Evolutionary conservation across 2,113 vertebrate genomes (phyloP), one percentile per base, ranked within the genome.

Genomic region (Tor tambroides): DNA sequence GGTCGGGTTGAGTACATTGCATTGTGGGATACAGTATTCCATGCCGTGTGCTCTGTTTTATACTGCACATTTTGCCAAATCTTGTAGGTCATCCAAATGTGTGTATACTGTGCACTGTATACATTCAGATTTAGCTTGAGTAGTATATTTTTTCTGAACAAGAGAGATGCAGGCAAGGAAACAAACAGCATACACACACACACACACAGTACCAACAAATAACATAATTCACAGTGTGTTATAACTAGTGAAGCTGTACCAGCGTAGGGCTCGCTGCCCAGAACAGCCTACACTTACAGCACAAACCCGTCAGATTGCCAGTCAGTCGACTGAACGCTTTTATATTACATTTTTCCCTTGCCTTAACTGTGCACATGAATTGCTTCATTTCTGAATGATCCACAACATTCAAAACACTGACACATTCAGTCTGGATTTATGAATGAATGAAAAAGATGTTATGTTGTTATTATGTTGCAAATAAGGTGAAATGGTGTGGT

Each of bases 301-400:
- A 82, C 49, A 85, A 61, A 78, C 30, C 78, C 86, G 74, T 23
- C 35, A 59, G 19, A 59, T 59, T 56, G 54, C 61, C 61, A 65
- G 5, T 65, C 61, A 75, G 19, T 23, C 19, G 17, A 23, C 15
- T 21, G 69, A 38, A 74, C 1, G 11, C 23, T 1, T 26, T 43
- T 49, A 32, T 32, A 11, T 49, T 75, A 43, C 2, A 75, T n/a
- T 43, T 38, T 28, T 28, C 83, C 23, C 51, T 61, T n/a, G n/a
- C 3, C 1, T 41, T 61, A 35, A 38, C 41, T 80, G 21, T 80
- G 32, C 32, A 15, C 32, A 38, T 19, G 1, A 32, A 56, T 79
- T 30, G 51, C 28, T 79, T 30, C 1, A 35, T 79, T 32, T 79
- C 28, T 79, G 8, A 17, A 78, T 80, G 51, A 59, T 80, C 77